Evolutionary conservation across 1,140 invertebrate genomes (phyloP).

Genomic region (Drosophila guanche): DNA sequence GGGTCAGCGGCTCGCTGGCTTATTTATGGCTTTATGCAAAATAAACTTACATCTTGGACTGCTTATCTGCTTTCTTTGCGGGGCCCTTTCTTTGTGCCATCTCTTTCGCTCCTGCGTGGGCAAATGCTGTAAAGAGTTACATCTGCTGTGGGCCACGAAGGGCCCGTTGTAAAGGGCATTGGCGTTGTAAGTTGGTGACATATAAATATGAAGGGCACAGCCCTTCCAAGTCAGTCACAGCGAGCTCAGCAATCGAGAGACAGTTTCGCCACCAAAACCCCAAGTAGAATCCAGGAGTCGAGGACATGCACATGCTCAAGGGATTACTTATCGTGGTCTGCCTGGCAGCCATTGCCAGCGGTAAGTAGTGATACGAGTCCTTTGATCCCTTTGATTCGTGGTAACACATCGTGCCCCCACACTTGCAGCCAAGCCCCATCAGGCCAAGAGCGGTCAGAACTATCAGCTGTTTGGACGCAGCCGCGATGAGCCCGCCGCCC

Average conservation of each 20-base stretch:
- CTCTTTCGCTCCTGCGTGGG: neutral
- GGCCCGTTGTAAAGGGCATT: too few species aligned
- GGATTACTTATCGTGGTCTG: slow-evolving; percentile 57
- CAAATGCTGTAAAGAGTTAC: too few species aligned
- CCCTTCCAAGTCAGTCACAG: slow-evolving; percentile 67
- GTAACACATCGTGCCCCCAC: too few species aligned
- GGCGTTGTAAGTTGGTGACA: slow-evolving; percentile 36
- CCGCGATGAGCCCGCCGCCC: slow-evolving; percentile 43
- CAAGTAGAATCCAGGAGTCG: neutral
- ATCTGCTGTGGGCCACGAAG: slow-evolving; percentile 10
- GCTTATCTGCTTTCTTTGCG: neutral
- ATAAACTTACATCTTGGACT: slow-evolving; percentile 43
- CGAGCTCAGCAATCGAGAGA: slow-evolving; percentile 49
- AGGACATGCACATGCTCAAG: slow-evolving; percentile 61
- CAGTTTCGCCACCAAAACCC: neutral
- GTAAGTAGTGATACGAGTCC: slow-evolving; percentile 28
- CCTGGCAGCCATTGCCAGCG: slow-evolving; percentile 54
- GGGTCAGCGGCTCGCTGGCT: slow-evolving; percentile 45
- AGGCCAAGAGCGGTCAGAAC: slow-evolving; percentile 18
- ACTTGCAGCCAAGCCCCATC: slow-evolving; percentile 55
- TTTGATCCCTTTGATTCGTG: too few species aligned
- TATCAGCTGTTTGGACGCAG: slow-evolving; percentile 50
- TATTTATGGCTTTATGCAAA: slow-evolving; percentile 76
- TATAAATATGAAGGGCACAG: slow-evolving; percentile 64
- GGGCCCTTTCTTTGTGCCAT: slow-evolving; percentile 26